Base-by-base conservation (phyloP, 1,140 invertebrate species). In the Colletes gigas region DNA sequence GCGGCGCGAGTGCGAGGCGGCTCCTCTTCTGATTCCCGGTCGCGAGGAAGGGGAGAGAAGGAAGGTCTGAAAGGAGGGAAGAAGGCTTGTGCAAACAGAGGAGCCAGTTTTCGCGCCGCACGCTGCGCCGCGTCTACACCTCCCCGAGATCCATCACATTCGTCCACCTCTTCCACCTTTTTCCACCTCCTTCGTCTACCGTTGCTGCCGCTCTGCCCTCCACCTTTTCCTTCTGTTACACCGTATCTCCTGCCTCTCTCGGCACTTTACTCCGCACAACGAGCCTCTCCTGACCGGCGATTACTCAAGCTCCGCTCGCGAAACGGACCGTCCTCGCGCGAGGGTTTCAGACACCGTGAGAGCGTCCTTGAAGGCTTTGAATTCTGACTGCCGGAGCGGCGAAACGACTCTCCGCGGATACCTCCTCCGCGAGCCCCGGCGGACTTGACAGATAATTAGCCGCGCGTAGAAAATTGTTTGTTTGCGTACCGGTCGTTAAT, bases 41-140 rank as follows among this genome's bases (percentile, higher is more conserved):
- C 21, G 15, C 44, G 41, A 85, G 77, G 85, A 67, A 88, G 78
- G 84, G 76, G 79, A 76, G 74, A 74, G 82, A 81, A 88, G 81
- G 81, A 81, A 82, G 81, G 83, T 72, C 71, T 76, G 54, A 67
- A 78, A 86, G 84, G 84, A 86, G 84, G 80, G 80, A 84, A 87
- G 75, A 82, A 88, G 67, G 83, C 88, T 88, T 89, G 86, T 86
- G 78, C 81, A 90, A 90, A 90, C 86, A 88, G 88, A 88, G 83
- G 79, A 88, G 88, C 86, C 86, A 88, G 84, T 88, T 89, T 88
- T 89, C 88, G 86, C 88, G 78, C 82, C 82, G 83, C 79, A 82
- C 76, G 83, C 85, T 86, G 82, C 72, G 77, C 81, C 78, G 74
- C 84, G 88, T 89, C 88, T 83, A 70, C 88, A 89, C 86, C 86